Percentiles rank a stretch among this genome's conserved stretches.
Evolutionary conservation across 2,797 vertebrate species (phyloP).

Genomic region (Manis javanica): DNA sequence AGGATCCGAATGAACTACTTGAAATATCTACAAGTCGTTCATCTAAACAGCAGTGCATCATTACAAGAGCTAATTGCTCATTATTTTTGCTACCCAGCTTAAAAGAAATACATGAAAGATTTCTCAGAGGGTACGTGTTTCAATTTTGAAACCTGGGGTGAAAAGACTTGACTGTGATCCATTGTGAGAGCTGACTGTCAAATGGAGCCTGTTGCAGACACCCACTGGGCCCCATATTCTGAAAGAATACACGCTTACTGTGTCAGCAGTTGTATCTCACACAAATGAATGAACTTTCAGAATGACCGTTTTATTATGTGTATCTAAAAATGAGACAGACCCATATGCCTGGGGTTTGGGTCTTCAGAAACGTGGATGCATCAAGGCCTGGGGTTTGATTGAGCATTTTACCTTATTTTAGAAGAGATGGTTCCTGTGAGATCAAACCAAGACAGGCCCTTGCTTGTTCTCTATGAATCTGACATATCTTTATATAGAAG

Average conservation of each 20-base stretch:
- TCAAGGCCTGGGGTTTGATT: conserved; percentile 71
- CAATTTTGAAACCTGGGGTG: conserved; percentile 77
- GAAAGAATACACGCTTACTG: conserved; percentile 74
- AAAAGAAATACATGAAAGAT: conserved; percentile 75
- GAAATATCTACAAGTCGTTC: conserved; percentile 77
- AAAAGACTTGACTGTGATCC: conserved; percentile 78
- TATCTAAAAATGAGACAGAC: conserved; percentile 78
- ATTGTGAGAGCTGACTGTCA: conserved; percentile 75
- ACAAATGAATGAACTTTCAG: conserved; percentile 77
- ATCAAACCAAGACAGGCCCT: conserved; percentile 67
- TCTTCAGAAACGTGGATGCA: conserved; percentile 68
- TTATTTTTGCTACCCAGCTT: conserved; percentile 72
- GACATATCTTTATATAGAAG: conserved; percentile 30
- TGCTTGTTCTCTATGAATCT: conserved; percentile 61
- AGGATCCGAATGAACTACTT: conserved; percentile 73
- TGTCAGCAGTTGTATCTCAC: conserved; percentile 75
- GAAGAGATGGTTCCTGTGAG: conserved; percentile 63
- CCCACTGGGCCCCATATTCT: conserved; percentile 74
- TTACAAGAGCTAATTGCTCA: conserved; percentile 80
- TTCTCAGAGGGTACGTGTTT: conserved; percentile 63
- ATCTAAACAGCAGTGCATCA: conserved; percentile 77
- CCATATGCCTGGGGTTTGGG: conserved; percentile 56
- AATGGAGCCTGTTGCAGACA: conserved; percentile 74
- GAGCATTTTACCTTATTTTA: conserved; percentile 70
- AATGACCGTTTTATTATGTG: conserved; percentile 80